Conservation (phyloP, 1,140 invertebrate genomes). For the Zaprionus lachaisei region DNA sequence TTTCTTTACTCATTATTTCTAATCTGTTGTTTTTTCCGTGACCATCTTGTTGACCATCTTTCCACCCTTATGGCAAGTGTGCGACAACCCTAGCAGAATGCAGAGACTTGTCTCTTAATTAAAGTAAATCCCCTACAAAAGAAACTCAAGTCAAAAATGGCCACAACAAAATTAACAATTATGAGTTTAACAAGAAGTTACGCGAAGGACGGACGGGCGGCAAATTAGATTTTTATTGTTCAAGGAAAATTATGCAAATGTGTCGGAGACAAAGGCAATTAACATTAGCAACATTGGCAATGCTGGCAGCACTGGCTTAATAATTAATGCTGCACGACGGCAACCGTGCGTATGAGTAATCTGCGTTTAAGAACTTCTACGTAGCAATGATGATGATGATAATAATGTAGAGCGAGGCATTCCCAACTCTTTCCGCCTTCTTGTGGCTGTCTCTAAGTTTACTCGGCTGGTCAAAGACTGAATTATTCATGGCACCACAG, state of each 20-base stretch:
- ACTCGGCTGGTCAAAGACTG: conserved; percentile 73
- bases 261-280: conserved; percentile 64
- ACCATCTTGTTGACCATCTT: conserved; percentile 9
- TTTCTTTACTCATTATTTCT: background rate
- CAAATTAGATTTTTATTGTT: conserved; percentile 84
- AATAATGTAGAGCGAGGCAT: background rate
- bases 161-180: conserved; percentile 80
- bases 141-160: conserved; percentile 52
- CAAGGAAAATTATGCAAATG: conserved; percentile 84
- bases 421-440: conserved; percentile 54
- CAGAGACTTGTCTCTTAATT: conserved; percentile 75
- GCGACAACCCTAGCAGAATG: conserved; percentile 17
- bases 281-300: conserved; percentile 53
- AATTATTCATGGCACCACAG: conserved; percentile 72
- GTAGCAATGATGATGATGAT: conserved; percentile 28
- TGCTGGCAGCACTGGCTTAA: conserved; percentile 41
- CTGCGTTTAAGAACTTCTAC: conserved; percentile 48
- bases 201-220: conserved; percentile 13
- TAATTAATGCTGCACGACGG: conserved; percentile 58
- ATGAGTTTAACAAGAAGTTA: conserved; percentile 84
- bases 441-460: conserved; percentile 60
- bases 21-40: background rate
- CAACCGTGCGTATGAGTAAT: conserved; percentile 81
- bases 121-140: conserved; percentile 77
- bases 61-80: conserved; percentile 25